phyloP scores from a whole-genome alignment of 1,140 invertebrate genomes.

The Bursaphelenchus mucronatus region DNA sequence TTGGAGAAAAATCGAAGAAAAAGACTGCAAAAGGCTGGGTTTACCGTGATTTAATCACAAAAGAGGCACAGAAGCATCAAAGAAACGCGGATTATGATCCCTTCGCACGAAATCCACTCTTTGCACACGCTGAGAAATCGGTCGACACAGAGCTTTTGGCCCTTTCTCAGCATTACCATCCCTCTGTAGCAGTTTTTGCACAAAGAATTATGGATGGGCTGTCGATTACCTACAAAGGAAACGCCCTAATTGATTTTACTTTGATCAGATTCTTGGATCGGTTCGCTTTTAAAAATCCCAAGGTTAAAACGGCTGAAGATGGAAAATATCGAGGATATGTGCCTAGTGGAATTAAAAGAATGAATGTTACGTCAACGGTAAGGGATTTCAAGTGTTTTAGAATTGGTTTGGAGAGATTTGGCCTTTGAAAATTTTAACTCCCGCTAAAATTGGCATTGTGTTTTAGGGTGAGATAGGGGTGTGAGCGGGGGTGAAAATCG shows the following conservation, averaged over 20 bases:
- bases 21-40: constrained; percentile 12
- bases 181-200: constrained; percentile 82
- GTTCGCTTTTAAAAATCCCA: constrained; percentile 93
- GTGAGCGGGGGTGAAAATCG: no score
- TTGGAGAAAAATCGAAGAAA: neutral
- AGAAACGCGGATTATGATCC: constrained; percentile 68
- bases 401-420: neutral
- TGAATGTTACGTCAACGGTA: constrained; percentile 44
- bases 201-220: constrained; percentile 72
- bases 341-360: constrained; percentile 19
- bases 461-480: no score
- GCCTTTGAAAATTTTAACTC: no score
- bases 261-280: constrained; percentile 82
- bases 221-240: constrained; percentile 75
- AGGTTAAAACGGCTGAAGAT: constrained; percentile 61
- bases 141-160: constrained; percentile 72
- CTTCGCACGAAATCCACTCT: constrained; percentile 75
- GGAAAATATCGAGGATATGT: constrained; percentile 59
- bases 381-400: constrained; percentile 6
- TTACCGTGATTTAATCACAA: constrained; percentile 20
- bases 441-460: no score
- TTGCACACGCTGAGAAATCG: constrained; percentile 71
- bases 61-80: constrained; percentile 11
- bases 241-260: constrained; percentile 85
- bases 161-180: constrained; percentile 78